These are phyloP conservation scores for Epistrophella euchroma DNA, from an alignment of 2,888 invertebrate genomes.

Conservation along the genomic window DNA sequence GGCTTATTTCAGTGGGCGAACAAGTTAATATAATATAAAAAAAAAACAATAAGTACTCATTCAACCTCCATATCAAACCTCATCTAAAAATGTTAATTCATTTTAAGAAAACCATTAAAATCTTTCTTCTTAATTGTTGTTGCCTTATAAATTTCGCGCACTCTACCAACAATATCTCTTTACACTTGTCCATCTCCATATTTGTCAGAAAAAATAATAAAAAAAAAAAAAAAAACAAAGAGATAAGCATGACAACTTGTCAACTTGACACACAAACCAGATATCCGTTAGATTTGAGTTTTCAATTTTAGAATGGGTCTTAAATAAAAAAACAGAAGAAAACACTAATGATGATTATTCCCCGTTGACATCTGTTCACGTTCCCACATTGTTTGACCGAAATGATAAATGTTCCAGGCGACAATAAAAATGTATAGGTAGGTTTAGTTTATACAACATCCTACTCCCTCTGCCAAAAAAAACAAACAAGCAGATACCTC, in stretches of 20 bases:
- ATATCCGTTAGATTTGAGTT: neutral
- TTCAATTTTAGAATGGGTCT: neutral
- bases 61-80: neutral
- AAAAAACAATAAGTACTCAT: too few species aligned
- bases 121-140: neutral
- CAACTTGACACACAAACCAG: conserved; percentile 3
- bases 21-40: too few species aligned
- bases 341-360: conserved; percentile 26
- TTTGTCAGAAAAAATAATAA: neutral
- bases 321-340: neutral
- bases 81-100: neutral
- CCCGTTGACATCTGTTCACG: conserved; percentile 36
- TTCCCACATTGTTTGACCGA: conserved; percentile 46
- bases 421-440: neutral
- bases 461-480: neutral
- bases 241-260: neutral
- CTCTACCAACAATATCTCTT: neutral
- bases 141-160: neutral
- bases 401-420: conserved; percentile 37
- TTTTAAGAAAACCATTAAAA: neutral
- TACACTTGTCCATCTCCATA: neutral
- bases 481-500: neutral
- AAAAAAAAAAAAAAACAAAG: neutral
- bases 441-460: neutral
- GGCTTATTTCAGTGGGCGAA: too few species aligned